Percentiles rank a stretch among this genome's conserved stretches.
Evolutionary conservation across 2,797 vertebrate genomes (phyloP).

Genomic region (Propithecus perrieri): DNA sequence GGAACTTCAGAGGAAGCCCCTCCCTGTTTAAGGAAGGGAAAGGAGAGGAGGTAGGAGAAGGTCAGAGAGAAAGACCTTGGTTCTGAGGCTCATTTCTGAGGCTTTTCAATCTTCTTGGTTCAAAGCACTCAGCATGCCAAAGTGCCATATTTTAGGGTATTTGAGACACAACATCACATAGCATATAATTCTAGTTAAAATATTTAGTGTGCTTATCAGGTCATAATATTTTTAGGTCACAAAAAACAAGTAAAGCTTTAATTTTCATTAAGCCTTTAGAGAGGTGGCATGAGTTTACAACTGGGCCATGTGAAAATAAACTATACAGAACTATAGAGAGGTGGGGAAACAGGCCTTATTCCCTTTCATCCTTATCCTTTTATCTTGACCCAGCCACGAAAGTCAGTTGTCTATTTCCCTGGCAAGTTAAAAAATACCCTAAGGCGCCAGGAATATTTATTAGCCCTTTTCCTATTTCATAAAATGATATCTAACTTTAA

Average conservation of each 20-base stretch:
- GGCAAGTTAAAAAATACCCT: constrained; percentile 1
- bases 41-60: not conserved
- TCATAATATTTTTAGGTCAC: not conserved
- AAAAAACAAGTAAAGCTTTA: not conserved
- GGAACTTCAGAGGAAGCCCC: not conserved
- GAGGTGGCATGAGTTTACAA: not conserved
- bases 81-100: not conserved
- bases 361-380: constrained; percentile 30
- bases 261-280: constrained; percentile 23
- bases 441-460: not conserved
- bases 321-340: not conserved
- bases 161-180: not conserved
- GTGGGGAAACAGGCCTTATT: not conserved
- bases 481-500: not conserved
- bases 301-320: not conserved
- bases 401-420: not conserved
- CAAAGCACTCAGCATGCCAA: not conserved
- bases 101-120: not conserved
- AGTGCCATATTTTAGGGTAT: not conserved
- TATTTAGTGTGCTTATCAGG: not conserved
- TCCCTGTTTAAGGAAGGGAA: not conserved
- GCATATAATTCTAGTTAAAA: not conserved
- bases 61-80: not conserved
- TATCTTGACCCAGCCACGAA: not conserved
- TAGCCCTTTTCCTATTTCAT: not conserved